These are phyloP conservation scores for Caenorhabditis sp. DNA, from an alignment of 2,888 invertebrate genomes.

Conservation along the genomic window DNA sequence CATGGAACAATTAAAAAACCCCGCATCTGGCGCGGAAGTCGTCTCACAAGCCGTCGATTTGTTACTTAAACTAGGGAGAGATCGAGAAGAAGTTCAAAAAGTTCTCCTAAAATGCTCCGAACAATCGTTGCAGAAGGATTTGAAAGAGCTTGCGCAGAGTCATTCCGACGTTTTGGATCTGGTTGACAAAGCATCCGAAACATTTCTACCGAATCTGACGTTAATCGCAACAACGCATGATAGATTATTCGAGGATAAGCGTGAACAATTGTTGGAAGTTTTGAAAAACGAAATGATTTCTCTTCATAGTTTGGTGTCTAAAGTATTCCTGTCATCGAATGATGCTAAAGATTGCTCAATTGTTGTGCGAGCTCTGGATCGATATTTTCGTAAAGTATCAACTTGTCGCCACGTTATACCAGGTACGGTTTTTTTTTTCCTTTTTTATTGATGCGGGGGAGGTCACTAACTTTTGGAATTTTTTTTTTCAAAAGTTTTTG, in stretches of 20 bases:
- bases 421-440: constrained; percentile 9
- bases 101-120: constrained; percentile 32
- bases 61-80: constrained; percentile 34
- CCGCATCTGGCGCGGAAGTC: constrained; percentile 31
- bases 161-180: constrained; percentile 66
- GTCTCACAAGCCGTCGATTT: constrained; percentile 45
- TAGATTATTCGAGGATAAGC: constrained; percentile 40
- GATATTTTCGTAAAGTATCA: constrained; percentile 66
- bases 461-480: too few relatives aligned
- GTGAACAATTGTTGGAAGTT: constrained; percentile 19
- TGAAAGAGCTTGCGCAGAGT: constrained; percentile 25
- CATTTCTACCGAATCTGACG: constrained; percentile 66
- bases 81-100: constrained; percentile 38
- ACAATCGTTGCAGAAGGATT: constrained; percentile 31
- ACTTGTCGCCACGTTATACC: constrained; percentile 46
- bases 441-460: too few relatives aligned
- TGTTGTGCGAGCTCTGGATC: constrained; percentile 67
- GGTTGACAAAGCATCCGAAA: constrained; percentile 66
- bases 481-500: too few relatives aligned
- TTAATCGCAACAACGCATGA: constrained; percentile 62
- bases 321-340: constrained; percentile 42
- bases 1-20: constrained; percentile 33
- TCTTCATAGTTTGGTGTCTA: constrained; percentile 40
- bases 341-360: constrained; percentile 64
- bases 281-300: constrained; percentile 34